Conservation (phyloP, 1,140 invertebrate genomes). For the Campoletis sonorensis region DNA sequence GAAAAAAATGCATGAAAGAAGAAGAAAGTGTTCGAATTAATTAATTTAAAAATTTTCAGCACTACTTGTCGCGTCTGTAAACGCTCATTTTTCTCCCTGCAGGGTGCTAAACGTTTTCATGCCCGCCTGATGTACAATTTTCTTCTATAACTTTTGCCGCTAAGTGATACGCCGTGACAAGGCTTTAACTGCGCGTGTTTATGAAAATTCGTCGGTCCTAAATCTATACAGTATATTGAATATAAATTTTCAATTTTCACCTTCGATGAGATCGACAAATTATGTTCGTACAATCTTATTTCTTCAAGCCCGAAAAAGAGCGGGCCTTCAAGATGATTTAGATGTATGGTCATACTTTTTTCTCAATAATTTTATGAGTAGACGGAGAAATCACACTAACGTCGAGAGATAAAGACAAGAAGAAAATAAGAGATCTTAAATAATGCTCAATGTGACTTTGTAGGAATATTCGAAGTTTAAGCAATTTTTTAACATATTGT, state of each 20-base stretch:
- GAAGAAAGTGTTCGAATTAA: not conserved
- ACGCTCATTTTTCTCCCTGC: conserved; percentile 60
- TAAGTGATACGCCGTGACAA: conserved; percentile 55
- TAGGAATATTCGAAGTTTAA: not conserved
- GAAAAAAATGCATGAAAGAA: too few species aligned
- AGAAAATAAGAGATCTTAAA: too few species aligned
- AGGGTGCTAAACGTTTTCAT: conserved; percentile 52
- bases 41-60: conserved; percentile 39
- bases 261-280: not conserved
- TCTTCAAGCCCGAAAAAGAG: too few species aligned
- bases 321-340: too few species aligned
- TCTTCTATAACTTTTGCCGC: conserved; percentile 20
- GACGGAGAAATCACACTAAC: too few species aligned
- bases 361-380: too few species aligned
- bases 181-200: conserved; percentile 42
- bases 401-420: not conserved
- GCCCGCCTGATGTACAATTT: conserved; percentile 50
- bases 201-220: conserved; percentile 4
- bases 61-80: conserved; percentile 51
- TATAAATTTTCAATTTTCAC: conserved; percentile 31
- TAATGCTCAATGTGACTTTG: too few species aligned
- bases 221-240: not conserved
- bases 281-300: not conserved
- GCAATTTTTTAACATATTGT: not conserved
- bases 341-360: too few species aligned